Evolutionary conservation across 2,797 vertebrate genomes (phyloP).

Genomic region (Salmo trutta): DNA sequence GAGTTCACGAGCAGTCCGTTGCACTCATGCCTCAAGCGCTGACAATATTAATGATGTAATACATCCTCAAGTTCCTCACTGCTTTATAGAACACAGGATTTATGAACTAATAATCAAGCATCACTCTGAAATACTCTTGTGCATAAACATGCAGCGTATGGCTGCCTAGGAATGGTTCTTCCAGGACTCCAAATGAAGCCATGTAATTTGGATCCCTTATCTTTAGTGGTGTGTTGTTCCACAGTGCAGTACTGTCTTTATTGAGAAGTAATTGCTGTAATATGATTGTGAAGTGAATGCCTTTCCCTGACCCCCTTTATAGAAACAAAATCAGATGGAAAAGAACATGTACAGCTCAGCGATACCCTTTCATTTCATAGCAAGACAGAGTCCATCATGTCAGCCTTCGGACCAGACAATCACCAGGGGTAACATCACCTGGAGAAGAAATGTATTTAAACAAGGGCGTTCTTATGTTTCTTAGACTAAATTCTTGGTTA

Average conservation of each 20-base stretch:
- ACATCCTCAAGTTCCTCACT: conserved; percentile 25
- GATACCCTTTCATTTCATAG: no score
- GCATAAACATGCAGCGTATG: neutral
- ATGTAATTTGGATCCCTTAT: neutral
- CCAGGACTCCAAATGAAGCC: neutral
- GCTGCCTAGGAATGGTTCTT: neutral
- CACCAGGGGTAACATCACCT: no score
- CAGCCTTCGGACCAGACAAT: no score
- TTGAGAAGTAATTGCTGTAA: neutral
- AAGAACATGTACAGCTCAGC: neutral
- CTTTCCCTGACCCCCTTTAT: neutral
- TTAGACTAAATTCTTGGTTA: no score
- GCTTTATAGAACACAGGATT: conserved; percentile 40
- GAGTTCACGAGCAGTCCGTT: conserved; percentile 12
- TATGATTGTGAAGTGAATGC: neutral
- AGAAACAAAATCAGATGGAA: neutral
- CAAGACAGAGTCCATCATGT: no score
- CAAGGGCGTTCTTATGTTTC: no score
- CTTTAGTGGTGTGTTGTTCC: neutral
- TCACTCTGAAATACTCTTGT: conserved; percentile 21
- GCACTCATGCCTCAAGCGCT: conserved; percentile 6
- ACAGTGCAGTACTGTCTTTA: neutral
- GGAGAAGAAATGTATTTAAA: no score
- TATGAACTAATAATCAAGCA: conserved; percentile 48
- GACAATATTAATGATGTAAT: conserved; percentile 31